A percentile compares a stretch with the other conserved stretches of the same genome.
These are phyloP conservation scores for Varanus salvator DNA, from an alignment of 2,113 vertebrate species.

Conservation along the genomic window DNA sequence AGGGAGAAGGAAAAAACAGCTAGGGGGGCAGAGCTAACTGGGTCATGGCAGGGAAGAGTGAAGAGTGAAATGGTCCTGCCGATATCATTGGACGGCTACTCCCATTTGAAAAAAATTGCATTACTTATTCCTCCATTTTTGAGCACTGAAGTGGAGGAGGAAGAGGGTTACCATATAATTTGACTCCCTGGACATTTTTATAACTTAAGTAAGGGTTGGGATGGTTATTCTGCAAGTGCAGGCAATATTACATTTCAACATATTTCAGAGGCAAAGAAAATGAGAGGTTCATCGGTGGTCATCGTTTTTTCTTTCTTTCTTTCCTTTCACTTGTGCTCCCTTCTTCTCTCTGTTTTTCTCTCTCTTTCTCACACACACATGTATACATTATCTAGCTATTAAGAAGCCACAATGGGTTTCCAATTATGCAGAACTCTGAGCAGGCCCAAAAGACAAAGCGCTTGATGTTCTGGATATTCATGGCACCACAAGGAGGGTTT, in stretches of 20 bases:
- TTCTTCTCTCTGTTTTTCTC: too few species aligned
- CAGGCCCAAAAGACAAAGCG: background rate
- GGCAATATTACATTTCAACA: background rate
- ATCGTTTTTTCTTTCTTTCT: background rate
- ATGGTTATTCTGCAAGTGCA: background rate
- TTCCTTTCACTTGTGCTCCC: background rate
- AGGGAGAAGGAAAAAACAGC: background rate
- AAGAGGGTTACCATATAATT: background rate
- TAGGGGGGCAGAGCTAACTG: background rate
- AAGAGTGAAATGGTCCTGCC: background rate
- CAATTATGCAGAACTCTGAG: conserved; percentile 2
- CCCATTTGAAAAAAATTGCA: too few species aligned
- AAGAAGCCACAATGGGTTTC: background rate
- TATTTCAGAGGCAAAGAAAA: background rate
- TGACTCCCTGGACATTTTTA: background rate
- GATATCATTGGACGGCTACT: too few species aligned
- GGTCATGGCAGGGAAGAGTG: background rate
- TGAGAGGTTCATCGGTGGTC: background rate
- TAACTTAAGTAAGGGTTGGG: background rate
- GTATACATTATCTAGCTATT: background rate
- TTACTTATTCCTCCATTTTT: background rate
- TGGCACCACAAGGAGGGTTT: background rate
- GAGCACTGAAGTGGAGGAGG: background rate
- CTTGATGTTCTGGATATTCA: background rate
- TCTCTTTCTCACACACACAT: background rate